Evolutionary conservation across 2,888 invertebrate species (phyloP), one percentile per base, ranked within the genome.

Genomic region (Callimorpha dominula): DNA sequence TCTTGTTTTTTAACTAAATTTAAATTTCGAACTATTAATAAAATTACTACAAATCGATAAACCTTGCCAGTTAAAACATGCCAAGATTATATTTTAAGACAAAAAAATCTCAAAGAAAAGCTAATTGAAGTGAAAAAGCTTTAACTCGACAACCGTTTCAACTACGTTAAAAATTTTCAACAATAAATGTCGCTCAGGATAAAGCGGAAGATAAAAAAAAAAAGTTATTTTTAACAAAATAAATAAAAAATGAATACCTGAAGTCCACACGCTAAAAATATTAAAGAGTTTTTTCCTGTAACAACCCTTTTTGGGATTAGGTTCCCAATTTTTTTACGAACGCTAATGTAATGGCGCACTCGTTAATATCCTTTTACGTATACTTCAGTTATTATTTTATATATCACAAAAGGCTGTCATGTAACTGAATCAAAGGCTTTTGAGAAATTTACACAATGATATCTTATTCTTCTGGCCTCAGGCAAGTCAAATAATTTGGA

Each of bases 231-330:
- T 79, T 80, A 77, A 75, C 68, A 68, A 73, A 77, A 79, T 64
- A 75, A 73, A 74, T 64, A 52, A 73, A 77, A 75, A 71, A 81
- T 70, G 70, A 71, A 77, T 84, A 80, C 82, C 84, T 80, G 81
- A 71, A 77, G 71, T 63, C 72, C 71, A 73, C 49, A 76, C 70
- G 78, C 78, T 77, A 83, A 84, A 88, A 86, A 86, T 82, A 79
- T 77, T 71, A 77, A 78, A 71, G 73, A 78, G 68, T 81, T 84
- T 74, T 86, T 88, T 80, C 83, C 79, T 71, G 74, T 83, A 84
- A 84, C 83, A 88, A 91, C 91, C 91, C 90, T 90, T 91, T 90
- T 88, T 40, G 70, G 89, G 91, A 90, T 91, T 91, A 90, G 73
- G 80, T 77, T 64, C 70, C 64, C 79, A 78, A 75, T 81, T 85